These are phyloP conservation scores for Myotis daubentonii DNA, from an alignment of 2,797 vertebrate genomes.

Conservation along the genomic window DNA sequence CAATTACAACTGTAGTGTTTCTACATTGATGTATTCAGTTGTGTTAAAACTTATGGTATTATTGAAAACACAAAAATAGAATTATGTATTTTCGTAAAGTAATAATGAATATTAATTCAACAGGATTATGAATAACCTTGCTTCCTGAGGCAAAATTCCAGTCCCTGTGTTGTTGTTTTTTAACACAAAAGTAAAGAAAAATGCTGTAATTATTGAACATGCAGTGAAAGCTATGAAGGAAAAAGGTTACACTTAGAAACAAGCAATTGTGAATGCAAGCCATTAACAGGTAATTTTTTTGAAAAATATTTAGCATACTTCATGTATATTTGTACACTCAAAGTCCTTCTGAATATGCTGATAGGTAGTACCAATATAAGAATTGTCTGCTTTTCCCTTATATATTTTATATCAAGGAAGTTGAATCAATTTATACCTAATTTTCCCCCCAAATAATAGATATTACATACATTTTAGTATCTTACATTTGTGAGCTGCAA, in stretches of 20 bases:
- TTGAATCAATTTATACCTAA: background rate
- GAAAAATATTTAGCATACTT: constrained; percentile 76
- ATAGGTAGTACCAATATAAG: constrained; percentile 76
- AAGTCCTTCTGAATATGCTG: constrained; percentile 89
- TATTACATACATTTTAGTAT: background rate
- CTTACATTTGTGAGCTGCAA: background rate
- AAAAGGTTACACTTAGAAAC: constrained; percentile 72
- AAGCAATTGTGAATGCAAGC: constrained; percentile 50
- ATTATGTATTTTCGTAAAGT: background rate
- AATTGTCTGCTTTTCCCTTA: background rate
- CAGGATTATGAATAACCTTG: constrained; percentile 48
- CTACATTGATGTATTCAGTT: background rate
- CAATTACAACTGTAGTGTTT: background rate
- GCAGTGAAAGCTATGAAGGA: constrained; percentile 75
- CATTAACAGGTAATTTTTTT: constrained; percentile 69
- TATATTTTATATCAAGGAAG: background rate
- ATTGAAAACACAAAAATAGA: constrained; percentile 37
- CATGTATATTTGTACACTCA: constrained; percentile 77
- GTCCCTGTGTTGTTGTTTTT: constrained; percentile 72
- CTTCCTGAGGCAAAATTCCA: constrained; percentile 86
- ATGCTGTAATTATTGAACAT: constrained; percentile 78
- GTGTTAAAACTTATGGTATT: background rate
- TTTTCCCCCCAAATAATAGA: background rate
- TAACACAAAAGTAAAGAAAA: constrained; percentile 65
- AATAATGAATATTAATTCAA: constrained; percentile 9